Percentiles rank a stretch among this genome's conserved stretches.
Evolutionary conservation across 2,888 invertebrate species (phyloP).

Genomic region (Andrena flavipes): DNA sequence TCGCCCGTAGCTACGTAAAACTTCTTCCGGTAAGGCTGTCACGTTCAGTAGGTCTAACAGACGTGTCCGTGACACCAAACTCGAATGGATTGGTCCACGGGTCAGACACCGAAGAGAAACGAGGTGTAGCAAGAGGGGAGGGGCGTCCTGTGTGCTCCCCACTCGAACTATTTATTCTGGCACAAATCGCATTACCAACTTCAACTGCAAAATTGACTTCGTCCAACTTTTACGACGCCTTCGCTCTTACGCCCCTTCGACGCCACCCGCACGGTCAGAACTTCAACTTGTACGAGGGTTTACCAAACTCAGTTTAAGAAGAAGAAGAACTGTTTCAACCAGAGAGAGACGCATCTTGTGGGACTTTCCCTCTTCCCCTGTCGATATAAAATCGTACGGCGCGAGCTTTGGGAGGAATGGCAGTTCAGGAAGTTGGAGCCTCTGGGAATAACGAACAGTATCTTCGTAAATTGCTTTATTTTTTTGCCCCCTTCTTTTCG

Average conservation of each 20-base stretch:
- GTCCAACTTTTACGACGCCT: constrained; percentile 83
- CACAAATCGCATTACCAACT: constrained; percentile 85
- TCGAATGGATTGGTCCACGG: constrained; percentile 71
- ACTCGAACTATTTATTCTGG: constrained; percentile 81
- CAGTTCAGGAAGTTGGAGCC: constrained; percentile 76
- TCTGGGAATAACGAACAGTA: constrained; percentile 72
- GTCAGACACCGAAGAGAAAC: constrained; percentile 64
- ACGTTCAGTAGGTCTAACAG: constrained; percentile 78
- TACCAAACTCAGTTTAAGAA: constrained; percentile 84
- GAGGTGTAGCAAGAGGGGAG: constrained; percentile 52
- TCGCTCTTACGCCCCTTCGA: constrained; percentile 76
- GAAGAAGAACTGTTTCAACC: constrained; percentile 78
- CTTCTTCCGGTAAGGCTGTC: constrained; percentile 76
- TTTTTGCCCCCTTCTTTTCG: constrained; percentile 28
- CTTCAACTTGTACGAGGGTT: constrained; percentile 83
- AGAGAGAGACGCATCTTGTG: constrained; percentile 76
- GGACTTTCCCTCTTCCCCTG: constrained; percentile 67
- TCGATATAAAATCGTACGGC: constrained; percentile 78
- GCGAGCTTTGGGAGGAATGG: constrained; percentile 73
- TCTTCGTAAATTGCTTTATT: constrained; percentile 62
- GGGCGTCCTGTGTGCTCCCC: constrained; percentile 56
- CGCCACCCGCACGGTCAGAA: constrained; percentile 79
- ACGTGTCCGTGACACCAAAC: constrained; percentile 79
- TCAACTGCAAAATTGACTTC: constrained; percentile 84
- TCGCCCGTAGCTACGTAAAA: constrained; percentile 59